phyloP scores from a whole-genome alignment of 2,888 invertebrate species.

The Aphodius sticticus region DNA sequence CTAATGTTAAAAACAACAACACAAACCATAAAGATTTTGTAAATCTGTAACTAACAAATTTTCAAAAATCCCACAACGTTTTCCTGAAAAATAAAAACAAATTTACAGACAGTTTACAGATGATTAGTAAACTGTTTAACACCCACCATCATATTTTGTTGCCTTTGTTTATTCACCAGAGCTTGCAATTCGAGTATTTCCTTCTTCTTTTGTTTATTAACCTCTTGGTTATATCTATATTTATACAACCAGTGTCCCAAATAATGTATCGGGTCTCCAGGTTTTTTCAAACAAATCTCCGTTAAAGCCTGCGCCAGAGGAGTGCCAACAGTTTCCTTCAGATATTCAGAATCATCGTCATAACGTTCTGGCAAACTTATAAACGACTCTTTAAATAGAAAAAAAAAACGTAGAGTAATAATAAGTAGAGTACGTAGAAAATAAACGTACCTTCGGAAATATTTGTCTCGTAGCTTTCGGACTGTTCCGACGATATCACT shows the following conservation, averaged over 20 bases:
- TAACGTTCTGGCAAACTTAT: not conserved
- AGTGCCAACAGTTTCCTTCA: conserved; percentile 55
- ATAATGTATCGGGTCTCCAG: conserved; percentile 61
- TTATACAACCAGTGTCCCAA: conserved; percentile 62
- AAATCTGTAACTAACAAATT: no score
- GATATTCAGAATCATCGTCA: conserved; percentile 53
- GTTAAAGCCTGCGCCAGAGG: conserved; percentile 59
- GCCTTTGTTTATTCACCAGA: not conserved
- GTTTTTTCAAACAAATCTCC: conserved; percentile 60
- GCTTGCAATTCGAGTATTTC: conserved; percentile 51
- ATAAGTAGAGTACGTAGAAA: not conserved
- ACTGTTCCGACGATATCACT: not conserved
- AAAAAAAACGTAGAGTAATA: not conserved
- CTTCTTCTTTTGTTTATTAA: conserved; percentile 49
- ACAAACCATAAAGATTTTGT: no score
- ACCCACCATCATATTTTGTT: not conserved
- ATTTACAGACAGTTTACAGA: no score
- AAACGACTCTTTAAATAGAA: not conserved
- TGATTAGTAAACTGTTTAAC: no score
- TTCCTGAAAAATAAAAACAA: no score
- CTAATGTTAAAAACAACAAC: no score
- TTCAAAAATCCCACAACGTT: no score
- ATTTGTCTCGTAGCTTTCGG: not conserved
- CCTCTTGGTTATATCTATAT: conserved; percentile 60
- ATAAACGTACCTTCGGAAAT: not conserved